Percentiles rank a stretch among this genome's conserved stretches.
These are phyloP conservation scores for Grus americana DNA, from an alignment of 2,113 vertebrate species.

Conservation along the genomic window DNA sequence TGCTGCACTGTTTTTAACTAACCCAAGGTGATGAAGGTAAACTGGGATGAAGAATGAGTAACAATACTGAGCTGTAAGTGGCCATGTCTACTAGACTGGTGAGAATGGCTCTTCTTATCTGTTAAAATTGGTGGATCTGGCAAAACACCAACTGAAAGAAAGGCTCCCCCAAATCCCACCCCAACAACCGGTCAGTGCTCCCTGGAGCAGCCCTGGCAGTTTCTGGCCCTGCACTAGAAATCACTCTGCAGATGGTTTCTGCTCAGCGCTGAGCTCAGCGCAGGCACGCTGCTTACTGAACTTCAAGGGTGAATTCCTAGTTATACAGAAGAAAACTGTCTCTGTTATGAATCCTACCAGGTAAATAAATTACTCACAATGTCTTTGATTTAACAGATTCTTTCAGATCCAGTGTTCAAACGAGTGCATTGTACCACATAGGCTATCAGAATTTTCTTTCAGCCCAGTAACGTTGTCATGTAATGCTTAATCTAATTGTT, in stretches of 20 bases:
- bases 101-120: conserved; percentile 22
- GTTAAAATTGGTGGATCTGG: conserved; percentile 58
- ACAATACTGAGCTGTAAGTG: neutral
- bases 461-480: neutral
- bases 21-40: neutral
- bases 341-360: neutral
- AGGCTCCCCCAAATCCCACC: neutral
- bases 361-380: neutral
- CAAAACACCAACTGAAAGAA: neutral
- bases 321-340: conserved; percentile 7
- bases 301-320: conserved; percentile 4
- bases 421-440: neutral
- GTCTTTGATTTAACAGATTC: neutral
- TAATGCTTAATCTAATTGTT: neutral
- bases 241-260: rapidly evolving
- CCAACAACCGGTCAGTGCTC: neutral
- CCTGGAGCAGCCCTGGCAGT: neutral
- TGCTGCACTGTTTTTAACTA: neutral
- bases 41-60: neutral
- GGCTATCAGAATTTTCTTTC: neutral
- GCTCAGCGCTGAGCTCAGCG: neutral
- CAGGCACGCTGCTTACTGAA: conserved; percentile 18
- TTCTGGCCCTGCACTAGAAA: neutral
- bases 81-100: neutral
- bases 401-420: conserved; percentile 31